phyloP scores from a whole-genome alignment of 1,140 invertebrate species.

The Sogatella furcifera region DNA sequence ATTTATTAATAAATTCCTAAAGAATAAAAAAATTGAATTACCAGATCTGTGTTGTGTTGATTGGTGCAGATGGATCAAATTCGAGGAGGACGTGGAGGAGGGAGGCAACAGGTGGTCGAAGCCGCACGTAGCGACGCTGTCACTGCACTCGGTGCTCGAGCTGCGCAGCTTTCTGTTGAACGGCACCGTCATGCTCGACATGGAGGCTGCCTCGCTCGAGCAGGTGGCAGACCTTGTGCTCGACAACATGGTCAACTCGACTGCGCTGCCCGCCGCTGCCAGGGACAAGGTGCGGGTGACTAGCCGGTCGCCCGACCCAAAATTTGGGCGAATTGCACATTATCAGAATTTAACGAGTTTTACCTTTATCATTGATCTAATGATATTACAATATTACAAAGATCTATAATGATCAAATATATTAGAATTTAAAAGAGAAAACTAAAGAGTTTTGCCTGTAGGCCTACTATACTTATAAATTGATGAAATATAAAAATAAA shows the following conservation, averaged over 20 bases:
- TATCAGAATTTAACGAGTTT: too few species aligned
- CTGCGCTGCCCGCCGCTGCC: conserved; percentile 57
- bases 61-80: conserved; percentile 75
- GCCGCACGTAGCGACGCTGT: conserved; percentile 85
- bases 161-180: conserved; percentile 76
- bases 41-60: neutral
- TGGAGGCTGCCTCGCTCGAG: conserved; percentile 74
- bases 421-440: too few species aligned
- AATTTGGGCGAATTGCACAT: too few species aligned
- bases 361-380: too few species aligned
- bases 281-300: conserved; percentile 56
- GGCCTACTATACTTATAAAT: too few species aligned
- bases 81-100: conserved; percentile 91
- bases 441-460: too few species aligned
- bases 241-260: conserved; percentile 81
- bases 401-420: too few species aligned
- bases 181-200: conserved; percentile 82
- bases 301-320: too few species aligned
- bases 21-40: too few species aligned
- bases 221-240: conserved; percentile 83
- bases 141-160: conserved; percentile 83
- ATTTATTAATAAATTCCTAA: too few species aligned
- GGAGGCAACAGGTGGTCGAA: conserved; percentile 91
- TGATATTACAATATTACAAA: too few species aligned
- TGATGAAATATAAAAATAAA: too few species aligned